Conservation (phyloP, 2,888 invertebrate genomes). For the Mesorhabditis spiculigera region DNA sequence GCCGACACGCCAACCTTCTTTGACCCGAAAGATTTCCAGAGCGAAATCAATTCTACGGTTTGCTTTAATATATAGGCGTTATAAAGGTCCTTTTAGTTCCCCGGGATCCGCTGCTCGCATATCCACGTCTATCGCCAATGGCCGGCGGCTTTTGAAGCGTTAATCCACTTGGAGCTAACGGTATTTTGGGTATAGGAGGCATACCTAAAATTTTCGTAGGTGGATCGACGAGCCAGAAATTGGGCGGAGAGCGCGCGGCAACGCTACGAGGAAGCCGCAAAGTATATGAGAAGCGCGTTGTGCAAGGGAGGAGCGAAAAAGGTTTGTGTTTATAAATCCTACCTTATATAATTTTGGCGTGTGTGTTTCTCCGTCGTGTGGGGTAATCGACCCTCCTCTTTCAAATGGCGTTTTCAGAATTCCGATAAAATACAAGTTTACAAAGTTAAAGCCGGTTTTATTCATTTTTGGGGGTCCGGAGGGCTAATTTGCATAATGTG, state of each 20-base stretch:
- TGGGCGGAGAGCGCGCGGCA: neutral
- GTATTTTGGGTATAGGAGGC: neutral
- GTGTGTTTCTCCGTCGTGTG: too few species aligned
- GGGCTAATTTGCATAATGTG: too few species aligned
- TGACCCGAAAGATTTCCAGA: constrained; percentile 3
- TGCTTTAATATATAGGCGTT: neutral
- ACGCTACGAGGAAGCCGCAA: neutral
- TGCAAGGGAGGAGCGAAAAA: constrained; percentile 4
- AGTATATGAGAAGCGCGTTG: constrained; percentile 6
- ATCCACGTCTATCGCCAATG: neutral
- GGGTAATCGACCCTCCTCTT: too few species aligned
- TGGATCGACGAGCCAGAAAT: constrained; percentile 1
- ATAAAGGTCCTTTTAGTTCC: neutral
- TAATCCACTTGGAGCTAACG: neutral
- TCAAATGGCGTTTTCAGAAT: too few species aligned
- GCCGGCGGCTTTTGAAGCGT: neutral
- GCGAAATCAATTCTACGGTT: constrained; percentile 6
- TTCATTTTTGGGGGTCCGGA: too few species aligned
- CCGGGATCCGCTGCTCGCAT: constrained; percentile 2
- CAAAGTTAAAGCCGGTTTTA: too few species aligned
- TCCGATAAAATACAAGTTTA: too few species aligned
- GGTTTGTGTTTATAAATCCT: neutral
- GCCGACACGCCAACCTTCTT: neutral
- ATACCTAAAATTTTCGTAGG: neutral
- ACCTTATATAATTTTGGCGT: too few species aligned